These are phyloP conservation scores for Nowickia ferox DNA, from an alignment of 2,888 invertebrate species.

Conservation along the genomic window DNA sequence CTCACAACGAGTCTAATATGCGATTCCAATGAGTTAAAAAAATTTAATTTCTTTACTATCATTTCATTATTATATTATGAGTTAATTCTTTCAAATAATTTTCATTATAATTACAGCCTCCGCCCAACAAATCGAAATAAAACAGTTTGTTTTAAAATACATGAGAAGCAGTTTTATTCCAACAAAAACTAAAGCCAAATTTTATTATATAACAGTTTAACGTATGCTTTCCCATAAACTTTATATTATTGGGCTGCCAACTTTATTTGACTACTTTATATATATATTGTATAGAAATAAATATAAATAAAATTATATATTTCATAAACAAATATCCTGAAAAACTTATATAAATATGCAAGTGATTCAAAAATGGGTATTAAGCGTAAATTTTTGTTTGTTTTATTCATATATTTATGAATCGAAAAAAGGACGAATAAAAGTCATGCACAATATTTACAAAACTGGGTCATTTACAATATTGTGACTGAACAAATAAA, in stretches of 20 bases:
- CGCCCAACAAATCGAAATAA: neutral
- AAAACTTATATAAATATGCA: slow-evolving; percentile 50
- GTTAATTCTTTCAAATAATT: neutral
- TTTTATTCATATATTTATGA: slow-evolving; percentile 26
- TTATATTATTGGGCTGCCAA: neutral
- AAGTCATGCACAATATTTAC: slow-evolving; percentile 44
- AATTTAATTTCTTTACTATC: too few species aligned
- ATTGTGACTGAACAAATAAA: slow-evolving; percentile 49
- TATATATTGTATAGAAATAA: neutral
- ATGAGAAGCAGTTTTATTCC: neutral
- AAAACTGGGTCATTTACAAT: slow-evolving; percentile 59
- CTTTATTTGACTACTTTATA: neutral
- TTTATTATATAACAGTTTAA: neutral
- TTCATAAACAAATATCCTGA: slow-evolving; percentile 23
- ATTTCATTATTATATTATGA: neutral
- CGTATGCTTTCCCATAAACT: too few species aligned
- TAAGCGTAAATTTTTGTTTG: slow-evolving; percentile 31
- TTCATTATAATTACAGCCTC: neutral
- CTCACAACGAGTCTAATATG: too few species aligned
- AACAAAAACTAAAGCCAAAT: neutral
- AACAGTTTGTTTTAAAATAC: neutral
- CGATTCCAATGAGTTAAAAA: too few species aligned
- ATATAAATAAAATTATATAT: slow-evolving; percentile 7
- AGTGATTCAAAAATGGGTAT: slow-evolving; percentile 17
- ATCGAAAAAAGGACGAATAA: slow-evolving; percentile 26